A percentile compares a stretch with the other conserved stretches of the same genome.
phyloP scores from a whole-genome alignment of 2,888 invertebrate genomes.

The Ischnus inquisitorius region DNA sequence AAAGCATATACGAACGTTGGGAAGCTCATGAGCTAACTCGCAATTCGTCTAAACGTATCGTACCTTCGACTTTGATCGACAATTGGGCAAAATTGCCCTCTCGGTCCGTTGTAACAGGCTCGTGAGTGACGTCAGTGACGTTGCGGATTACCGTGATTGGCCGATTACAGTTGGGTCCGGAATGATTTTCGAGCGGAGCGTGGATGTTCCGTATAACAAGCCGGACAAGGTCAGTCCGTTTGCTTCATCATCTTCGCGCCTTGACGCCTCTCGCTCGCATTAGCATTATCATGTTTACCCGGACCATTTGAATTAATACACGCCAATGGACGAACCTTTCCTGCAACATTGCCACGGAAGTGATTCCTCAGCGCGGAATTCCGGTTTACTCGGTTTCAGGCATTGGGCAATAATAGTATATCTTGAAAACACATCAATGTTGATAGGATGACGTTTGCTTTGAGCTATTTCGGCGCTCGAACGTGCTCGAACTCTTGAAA shows the following conservation, averaged over 20 bases:
- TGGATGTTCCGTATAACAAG: constrained; percentile 34
- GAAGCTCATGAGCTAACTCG: constrained; percentile 30
- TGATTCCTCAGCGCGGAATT: neutral
- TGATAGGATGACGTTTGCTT: neutral
- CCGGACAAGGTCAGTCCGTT: constrained; percentile 67
- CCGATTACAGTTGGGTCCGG: constrained; percentile 75
- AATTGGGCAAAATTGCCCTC: constrained; percentile 81
- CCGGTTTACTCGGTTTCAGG: neutral
- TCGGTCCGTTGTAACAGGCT: constrained; percentile 73
- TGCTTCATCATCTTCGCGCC: constrained; percentile 34
- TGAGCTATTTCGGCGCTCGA: neutral
- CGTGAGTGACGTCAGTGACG: constrained; percentile 76
- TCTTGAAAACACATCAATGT: neutral
- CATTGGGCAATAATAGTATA: neutral
- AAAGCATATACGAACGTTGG: no score
- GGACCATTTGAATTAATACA: neutral
- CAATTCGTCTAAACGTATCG: constrained; percentile 71
- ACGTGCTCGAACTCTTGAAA: neutral
- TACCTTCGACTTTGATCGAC: constrained; percentile 79
- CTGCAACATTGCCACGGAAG: neutral
- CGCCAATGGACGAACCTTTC: neutral
- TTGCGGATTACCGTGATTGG: constrained; percentile 79
- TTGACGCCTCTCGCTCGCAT: neutral
- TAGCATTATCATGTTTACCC: neutral
- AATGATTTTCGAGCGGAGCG: constrained; percentile 58